phyloP scores from a whole-genome alignment of 2,113 vertebrate species.

The Bostrychus sinensis region DNA sequence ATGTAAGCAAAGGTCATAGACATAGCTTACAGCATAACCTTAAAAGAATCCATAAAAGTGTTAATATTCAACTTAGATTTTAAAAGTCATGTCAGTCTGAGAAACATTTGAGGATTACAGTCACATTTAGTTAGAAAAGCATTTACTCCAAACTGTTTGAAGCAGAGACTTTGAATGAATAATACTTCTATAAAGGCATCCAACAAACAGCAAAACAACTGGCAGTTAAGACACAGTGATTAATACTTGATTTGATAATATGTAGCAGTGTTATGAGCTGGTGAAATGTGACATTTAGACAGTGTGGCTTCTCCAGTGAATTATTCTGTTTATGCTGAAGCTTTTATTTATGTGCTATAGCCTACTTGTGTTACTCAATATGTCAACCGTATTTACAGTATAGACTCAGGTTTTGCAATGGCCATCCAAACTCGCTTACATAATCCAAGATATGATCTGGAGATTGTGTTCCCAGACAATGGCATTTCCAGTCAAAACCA shows the following conservation, averaged over 20 bases:
- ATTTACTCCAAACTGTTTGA: too few species aligned
- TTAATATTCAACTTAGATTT: too few species aligned
- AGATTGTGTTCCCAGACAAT: constrained; percentile 67
- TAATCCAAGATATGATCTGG: constrained; percentile 54
- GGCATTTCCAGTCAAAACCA: constrained; percentile 59
- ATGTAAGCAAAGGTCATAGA: too few species aligned
- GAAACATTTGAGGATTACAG: neutral
- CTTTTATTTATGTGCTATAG: constrained; percentile 3
- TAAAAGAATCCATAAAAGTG: too few species aligned
- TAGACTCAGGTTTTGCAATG: constrained; percentile 20
- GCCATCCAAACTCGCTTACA: constrained; percentile 49
- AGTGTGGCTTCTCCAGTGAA: constrained; percentile 5
- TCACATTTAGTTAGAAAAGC: neutral
- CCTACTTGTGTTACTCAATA: neutral
- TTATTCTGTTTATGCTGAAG: neutral
- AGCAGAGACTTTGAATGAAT: neutral
- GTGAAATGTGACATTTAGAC: constrained; percentile 5
- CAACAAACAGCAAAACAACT: neutral
- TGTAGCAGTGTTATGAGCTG: constrained; percentile 21
- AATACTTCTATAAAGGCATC: neutral
- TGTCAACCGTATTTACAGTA: constrained; percentile 18
- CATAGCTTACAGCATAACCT: too few species aligned
- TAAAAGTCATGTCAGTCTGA: too few species aligned
- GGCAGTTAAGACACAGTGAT: constrained; percentile 23
- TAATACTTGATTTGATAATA: constrained; percentile 24